Evolutionary conservation across 1,140 invertebrate species (phyloP).

Genomic region (Bathynomus jamesi): DNA sequence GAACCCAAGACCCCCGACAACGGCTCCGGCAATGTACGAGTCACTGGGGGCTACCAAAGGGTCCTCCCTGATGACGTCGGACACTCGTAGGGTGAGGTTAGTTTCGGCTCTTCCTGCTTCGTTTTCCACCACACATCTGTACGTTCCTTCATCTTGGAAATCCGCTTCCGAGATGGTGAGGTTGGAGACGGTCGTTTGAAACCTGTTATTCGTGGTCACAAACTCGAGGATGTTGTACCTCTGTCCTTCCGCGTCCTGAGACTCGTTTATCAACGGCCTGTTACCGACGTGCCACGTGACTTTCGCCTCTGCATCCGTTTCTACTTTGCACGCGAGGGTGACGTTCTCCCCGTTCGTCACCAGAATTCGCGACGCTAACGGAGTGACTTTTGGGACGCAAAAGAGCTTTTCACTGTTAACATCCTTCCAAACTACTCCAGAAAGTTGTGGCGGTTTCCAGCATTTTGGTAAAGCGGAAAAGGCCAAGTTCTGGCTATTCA

Average conservation of each 20-base stretch:
- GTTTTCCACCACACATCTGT: constrained; percentile 65
- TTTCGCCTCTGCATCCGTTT: constrained; percentile 57
- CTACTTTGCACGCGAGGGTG: constrained; percentile 60
- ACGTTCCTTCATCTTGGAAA: constrained; percentile 59
- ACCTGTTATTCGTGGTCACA: constrained; percentile 11
- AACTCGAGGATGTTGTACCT: constrained; percentile 15
- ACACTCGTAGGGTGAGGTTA: constrained; percentile 55
- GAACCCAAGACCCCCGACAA: constrained; percentile 12
- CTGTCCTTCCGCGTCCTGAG: constrained; percentile 14
- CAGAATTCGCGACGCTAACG: constrained; percentile 11
- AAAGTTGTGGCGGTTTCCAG: constrained; percentile 52
- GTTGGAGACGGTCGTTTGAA: constrained; percentile 42
- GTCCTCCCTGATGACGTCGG: constrained; percentile 31
- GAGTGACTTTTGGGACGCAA: constrained; percentile 53
- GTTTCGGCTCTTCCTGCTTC: constrained; percentile 62
- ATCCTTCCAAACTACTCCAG: constrained; percentile 60
- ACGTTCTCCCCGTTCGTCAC: constrained; percentile 56
- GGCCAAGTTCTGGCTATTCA: constrained; percentile 63
- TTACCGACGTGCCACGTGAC: constrained; percentile 51
- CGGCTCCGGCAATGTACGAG: constrained; percentile 12
- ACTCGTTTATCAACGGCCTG: constrained; percentile 46
- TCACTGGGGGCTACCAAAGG: constrained; percentile 13
- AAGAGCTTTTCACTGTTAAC: constrained; percentile 69
- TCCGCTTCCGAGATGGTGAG: constrained; percentile 61
- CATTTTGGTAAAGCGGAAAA: constrained; percentile 60